Conservation (phyloP, 2,797 vertebrate species). For the Galaxias olidus region DNA sequence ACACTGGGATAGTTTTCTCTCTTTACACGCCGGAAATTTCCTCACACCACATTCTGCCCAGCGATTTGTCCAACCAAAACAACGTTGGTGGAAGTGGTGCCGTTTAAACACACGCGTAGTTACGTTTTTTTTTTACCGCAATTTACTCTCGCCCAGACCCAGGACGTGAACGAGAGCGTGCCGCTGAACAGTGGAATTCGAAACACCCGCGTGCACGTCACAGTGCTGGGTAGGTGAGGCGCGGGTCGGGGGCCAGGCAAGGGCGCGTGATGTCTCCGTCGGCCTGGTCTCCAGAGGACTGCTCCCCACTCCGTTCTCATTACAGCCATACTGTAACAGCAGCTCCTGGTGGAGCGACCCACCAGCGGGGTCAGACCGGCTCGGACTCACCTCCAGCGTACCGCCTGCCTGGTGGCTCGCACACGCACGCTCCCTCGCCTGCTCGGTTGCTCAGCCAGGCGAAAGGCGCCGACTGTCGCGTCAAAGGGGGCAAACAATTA, state of each 20-base stretch:
- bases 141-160: too few species aligned
- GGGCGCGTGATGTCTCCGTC: slow-evolving; percentile 11
- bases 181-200: neutral
- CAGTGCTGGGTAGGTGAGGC: slow-evolving; percentile 24
- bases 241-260: slow-evolving; percentile 9
- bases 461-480: slow-evolving; percentile 53
- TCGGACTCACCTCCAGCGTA: slow-evolving; percentile 23
- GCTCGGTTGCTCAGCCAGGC: slow-evolving; percentile 50
- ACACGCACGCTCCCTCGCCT: neutral
- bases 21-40: slow-evolving; percentile 39
- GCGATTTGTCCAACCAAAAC: neutral
- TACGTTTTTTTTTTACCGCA: too few species aligned
- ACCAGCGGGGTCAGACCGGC: slow-evolving; percentile 21
- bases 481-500: slow-evolving; percentile 57
- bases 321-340: slow-evolving; percentile 27
- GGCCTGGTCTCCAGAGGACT: slow-evolving; percentile 37
- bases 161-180: neutral
- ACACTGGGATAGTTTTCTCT: slow-evolving; percentile 54
- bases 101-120: too few species aligned
- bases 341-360: slow-evolving; percentile 28
- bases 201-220: slow-evolving; percentile 21
- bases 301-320: slow-evolving; percentile 45
- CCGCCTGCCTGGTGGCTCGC: neutral
- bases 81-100: too few species aligned
- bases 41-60: slow-evolving; percentile 41